Base-by-base conservation (phyloP, 2,113 vertebrate species). In the Ramphastos sulfuratus region DNA sequence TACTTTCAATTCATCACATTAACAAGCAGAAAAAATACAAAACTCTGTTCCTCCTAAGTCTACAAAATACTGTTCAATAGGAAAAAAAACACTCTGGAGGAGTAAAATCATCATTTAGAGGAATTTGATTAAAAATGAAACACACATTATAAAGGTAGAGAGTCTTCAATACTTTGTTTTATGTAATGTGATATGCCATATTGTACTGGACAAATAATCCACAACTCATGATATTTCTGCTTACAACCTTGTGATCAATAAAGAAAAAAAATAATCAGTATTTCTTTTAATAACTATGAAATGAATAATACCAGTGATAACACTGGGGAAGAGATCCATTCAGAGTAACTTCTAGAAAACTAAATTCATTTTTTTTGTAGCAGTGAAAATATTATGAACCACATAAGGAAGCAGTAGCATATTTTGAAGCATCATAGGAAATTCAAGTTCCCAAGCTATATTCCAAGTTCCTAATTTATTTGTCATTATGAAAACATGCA, bases 51-150 rank as follows among this genome's bases (percentile, higher is more conserved):
- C 71, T 92, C 46, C 63, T 16, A 95, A 58, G 61, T 55, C 87
- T 85, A 89, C 81, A 80, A 94, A 79, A 79, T 39, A 70, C 24
- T 64, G 54, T 63, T 92, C 87, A 87, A 93, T 24, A 48, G 60
- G 10, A 44, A 67, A 69, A 84, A 86, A 73, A 81, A 85, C 2
- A 84, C 61, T 85, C 87, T 27, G 48, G 37, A 78, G 94, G 70
- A 83, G 79, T 88, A 95, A 86, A 50, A 48, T 17, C n/a, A 89
- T 7, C 50, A 72, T 86, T 96, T 85, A 90, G 86, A 95, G 61
- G 61, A 61, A 95, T 96, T 89, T 84, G 85, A 94, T 96, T 96
- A 95, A 92, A 97, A 97, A 90, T 31, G 46, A 95, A 96, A 93
- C 80, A 24, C 50, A 83, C 66, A 74, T 95, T 89, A 72, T 37